Evolutionary conservation across 2,888 invertebrate species (phyloP).

Genomic region (Elmis aenea): DNA sequence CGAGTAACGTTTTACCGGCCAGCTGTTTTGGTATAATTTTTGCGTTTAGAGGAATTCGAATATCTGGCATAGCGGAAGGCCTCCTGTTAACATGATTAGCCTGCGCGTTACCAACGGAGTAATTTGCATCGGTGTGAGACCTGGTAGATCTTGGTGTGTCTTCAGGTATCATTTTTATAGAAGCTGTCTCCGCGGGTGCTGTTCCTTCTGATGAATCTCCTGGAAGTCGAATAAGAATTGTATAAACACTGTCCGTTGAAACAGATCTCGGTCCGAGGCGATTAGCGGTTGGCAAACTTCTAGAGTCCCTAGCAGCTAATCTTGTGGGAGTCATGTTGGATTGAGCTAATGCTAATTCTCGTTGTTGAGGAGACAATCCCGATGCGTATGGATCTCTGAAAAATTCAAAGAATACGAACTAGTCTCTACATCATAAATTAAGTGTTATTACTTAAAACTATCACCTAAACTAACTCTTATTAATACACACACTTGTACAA

Average conservation of each 20-base stretch:
- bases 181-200: constrained; percentile 52
- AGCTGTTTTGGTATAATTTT: constrained; percentile 78
- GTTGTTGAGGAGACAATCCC: constrained; percentile 27
- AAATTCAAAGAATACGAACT: constrained; percentile 4
- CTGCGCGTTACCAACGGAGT: constrained; percentile 24
- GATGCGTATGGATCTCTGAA: constrained; percentile 60
- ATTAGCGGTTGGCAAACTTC: constrained; percentile 59
- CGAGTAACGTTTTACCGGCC: constrained; percentile 43
- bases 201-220: constrained; percentile 45
- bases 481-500: no score
- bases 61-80: constrained; percentile 70
- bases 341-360: constrained; percentile 31
- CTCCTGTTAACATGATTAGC: constrained; percentile 45
- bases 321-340: constrained; percentile 45
- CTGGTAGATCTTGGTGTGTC: constrained; percentile 31
- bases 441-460: no score
- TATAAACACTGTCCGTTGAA: constrained; percentile 79
- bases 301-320: constrained; percentile 52
- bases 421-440: no score
- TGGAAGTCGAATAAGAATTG: constrained; percentile 85
- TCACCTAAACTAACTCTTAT: no score
- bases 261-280: constrained; percentile 57
- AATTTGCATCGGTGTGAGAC: constrained; percentile 20
- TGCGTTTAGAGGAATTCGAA: constrained; percentile 73
- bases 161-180: constrained; percentile 80